Evolutionary conservation across 2,113 vertebrate genomes (phyloP), one percentile per base, ranked within the genome.

Genomic region (Terrapene triunguis): DNA sequence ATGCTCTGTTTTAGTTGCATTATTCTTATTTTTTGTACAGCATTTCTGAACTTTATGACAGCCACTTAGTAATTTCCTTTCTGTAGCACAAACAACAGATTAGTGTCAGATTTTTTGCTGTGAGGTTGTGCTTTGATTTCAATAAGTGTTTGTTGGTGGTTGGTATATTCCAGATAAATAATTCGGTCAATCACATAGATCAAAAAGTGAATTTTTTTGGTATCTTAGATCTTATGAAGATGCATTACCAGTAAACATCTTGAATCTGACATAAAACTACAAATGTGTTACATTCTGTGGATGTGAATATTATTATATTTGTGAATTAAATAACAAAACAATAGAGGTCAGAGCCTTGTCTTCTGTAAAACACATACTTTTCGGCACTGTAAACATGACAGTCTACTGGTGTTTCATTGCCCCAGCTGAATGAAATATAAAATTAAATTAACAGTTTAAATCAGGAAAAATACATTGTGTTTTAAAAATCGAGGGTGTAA

Each of bases 81-180:
- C 91, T 93, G 94, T 89, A 89, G 95, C 89, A 87, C 95, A 97
- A 96, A 95, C 91, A 96, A 89, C 82, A 97, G 88, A 93, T 92
- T 88, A 97, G 93, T 79, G 72, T 90, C 80, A 91, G 38, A 29
- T 22, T 92, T 47, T 92, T 96, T 90, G 93, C 88, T 89, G 90
- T 65, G 87, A 96, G 90, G 84, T 21, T 91, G 19, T 12, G 79
- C 25, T 93, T 35, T 85, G 83, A 51, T 92, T 87, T 87, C 86
- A 81, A 47, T 1, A 85, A 92, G 78, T 3, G 10, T 85, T 94
- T 80, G 86, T 55, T 83, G 93, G 89, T 27, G 9, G 55, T 88
- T 3, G 92, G 90, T 2, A 44, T 0, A 1, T 81, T 85, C 89
- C 89, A 74, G 89, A 88, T 74, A 80, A 95, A 93, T 35, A 44